A percentile compares a stretch with the other conserved stretches of the same genome.
Evolutionary conservation across 2,113 vertebrate species (phyloP).

Genomic region (Thamnophis sirtalis): DNA sequence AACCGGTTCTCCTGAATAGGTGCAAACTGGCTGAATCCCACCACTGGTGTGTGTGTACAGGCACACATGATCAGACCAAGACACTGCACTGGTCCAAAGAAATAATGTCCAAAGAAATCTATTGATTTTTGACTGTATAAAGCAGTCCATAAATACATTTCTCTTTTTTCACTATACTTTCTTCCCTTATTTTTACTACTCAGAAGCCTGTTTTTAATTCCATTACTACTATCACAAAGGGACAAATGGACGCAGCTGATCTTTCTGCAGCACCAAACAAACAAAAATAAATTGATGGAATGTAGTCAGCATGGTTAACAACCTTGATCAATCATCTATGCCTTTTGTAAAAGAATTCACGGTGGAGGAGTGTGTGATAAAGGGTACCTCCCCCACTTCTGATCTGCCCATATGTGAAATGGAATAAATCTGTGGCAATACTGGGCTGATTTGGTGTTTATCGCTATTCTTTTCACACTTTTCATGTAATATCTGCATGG

Average conservation of each 20-base stretch:
- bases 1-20: too few relatives aligned
- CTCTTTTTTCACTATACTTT: neutral
- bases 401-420: neutral
- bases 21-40: too few relatives aligned
- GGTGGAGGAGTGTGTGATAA: neutral
- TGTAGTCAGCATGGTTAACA: neutral
- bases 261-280: neutral
- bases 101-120: neutral
- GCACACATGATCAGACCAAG: neutral
- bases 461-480: neutral
- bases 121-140: neutral
- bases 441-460: neutral
- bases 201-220: neutral
- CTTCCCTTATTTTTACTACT: neutral
- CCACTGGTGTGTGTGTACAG: neutral
- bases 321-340: neutral
- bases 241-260: neutral
- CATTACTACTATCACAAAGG: neutral
- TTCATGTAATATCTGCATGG: neutral
- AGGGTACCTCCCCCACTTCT: neutral
- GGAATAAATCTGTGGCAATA: neutral
- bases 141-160: neutral
- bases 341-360: neutral
- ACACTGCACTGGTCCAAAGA: neutral
- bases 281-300: neutral